phyloP scores from a whole-genome alignment of 30 jellyfish, hydroid and myxozoan genomes.

The Pelagia noctiluca region DNA sequence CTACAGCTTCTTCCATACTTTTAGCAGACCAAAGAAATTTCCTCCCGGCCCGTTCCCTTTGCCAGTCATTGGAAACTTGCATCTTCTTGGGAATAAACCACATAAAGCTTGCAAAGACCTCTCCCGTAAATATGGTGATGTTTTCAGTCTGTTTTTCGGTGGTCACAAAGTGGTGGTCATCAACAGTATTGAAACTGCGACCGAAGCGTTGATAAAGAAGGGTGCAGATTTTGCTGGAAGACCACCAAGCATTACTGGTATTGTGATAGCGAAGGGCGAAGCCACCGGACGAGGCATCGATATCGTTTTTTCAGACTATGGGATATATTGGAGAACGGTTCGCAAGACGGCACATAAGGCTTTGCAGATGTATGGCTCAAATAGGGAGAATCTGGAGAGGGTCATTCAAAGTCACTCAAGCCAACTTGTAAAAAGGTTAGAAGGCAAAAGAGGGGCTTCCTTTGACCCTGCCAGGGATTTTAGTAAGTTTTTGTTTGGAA shows the following conservation, averaged over 20 bases:
- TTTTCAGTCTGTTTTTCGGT: slow-evolving; percentile 81
- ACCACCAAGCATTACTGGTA: slow-evolving; percentile 71
- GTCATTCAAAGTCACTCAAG: slow-evolving; percentile 48
- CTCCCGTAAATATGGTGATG: slow-evolving; percentile 78
- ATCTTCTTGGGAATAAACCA: slow-evolving; percentile 50
- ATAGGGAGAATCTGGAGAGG: slow-evolving; percentile 63
- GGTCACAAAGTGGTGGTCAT: slow-evolving; percentile 72
- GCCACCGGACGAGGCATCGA: slow-evolving; percentile 65
- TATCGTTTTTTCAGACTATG: slow-evolving; percentile 67
- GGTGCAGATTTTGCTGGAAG: slow-evolving; percentile 76
- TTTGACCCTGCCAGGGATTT: slow-evolving; percentile 47
- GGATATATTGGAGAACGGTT: slow-evolving; percentile 52
- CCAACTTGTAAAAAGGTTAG: slow-evolving; percentile 40
- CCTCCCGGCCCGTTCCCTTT: slow-evolving; percentile 95
- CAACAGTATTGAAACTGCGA: slow-evolving; percentile 59
- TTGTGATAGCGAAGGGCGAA: slow-evolving; percentile 47
- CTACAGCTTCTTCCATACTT: background rate
- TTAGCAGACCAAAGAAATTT: slow-evolving; percentile 44
- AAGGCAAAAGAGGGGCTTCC: slow-evolving; percentile 22
- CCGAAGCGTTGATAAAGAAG: slow-evolving; percentile 75
- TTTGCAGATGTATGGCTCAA: slow-evolving; percentile 61
- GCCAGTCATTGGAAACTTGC: slow-evolving; percentile 84
- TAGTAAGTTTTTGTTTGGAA: slow-evolving; percentile 27
- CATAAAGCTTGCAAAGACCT: slow-evolving; percentile 29
- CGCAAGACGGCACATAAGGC: slow-evolving; percentile 66